A percentile compares a stretch with the other conserved stretches of the same genome.
These are phyloP conservation scores for Drosophila yooni DNA, from an alignment of 2,888 invertebrate species.

Conservation along the genomic window DNA sequence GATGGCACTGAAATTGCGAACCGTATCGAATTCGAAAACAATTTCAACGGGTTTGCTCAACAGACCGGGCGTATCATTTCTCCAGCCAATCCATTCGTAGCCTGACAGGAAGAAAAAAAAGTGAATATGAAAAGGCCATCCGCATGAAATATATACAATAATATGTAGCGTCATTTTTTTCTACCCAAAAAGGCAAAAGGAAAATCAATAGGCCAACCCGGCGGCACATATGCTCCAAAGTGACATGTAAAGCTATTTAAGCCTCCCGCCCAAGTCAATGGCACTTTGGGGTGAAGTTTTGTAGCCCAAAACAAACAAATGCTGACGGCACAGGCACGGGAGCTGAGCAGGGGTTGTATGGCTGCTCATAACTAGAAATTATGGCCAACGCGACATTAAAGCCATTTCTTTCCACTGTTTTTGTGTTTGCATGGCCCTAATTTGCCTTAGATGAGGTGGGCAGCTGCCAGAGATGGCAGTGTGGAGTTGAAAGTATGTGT, in stretches of 20 bases:
- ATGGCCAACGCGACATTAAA: constrained; percentile 82
- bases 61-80: constrained; percentile 88
- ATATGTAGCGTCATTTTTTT: constrained; percentile 38
- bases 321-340: constrained; percentile 37
- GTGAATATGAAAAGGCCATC: constrained; percentile 22
- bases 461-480: background rate
- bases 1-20: constrained; percentile 91
- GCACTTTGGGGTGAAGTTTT: constrained; percentile 66
- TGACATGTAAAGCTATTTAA: constrained; percentile 75
- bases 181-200: constrained; percentile 7
- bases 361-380: constrained; percentile 73
- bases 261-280: constrained; percentile 54
- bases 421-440: constrained; percentile 68
- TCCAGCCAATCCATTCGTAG: constrained; percentile 94
- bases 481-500: background rate
- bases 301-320: constrained; percentile 72
- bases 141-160: constrained; percentile 42
- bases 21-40: constrained; percentile 91
- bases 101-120: constrained; percentile 85
- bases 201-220: constrained; percentile 54
- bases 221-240: constrained; percentile 40
- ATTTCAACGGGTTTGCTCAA: constrained; percentile 89
- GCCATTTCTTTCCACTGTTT: constrained; percentile 68
- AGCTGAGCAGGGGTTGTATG: background rate
- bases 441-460: constrained; percentile 41